Base-by-base conservation (phyloP, 2,888 invertebrate species). In the Linnaemya tessellans region DNA sequence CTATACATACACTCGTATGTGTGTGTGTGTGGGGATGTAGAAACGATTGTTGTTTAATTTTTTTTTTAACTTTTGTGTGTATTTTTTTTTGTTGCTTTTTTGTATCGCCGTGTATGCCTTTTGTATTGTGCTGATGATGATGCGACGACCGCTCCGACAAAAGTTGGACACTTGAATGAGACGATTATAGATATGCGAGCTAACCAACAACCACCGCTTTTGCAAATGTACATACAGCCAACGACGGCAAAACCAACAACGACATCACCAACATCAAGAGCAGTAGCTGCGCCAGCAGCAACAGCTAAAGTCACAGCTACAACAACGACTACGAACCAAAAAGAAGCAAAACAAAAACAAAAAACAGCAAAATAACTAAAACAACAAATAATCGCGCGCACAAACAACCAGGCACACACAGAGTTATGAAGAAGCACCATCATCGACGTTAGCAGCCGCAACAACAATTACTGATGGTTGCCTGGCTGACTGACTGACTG, bases 121-220 rank as follows among this genome's bases (percentile, higher is more conserved):
- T 88, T 78, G 43, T 73, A 67, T 49, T 80, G 43, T 74, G 15
- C 18, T 85, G 82, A 70, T 71, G 79, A 83, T 87, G 88, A 88
- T 90, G 87, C 88, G 91, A 90, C 80, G 79, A 80, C 91, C 91
- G 91, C 91, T 90, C 89, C 89, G 90, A 90, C 90, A 91, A 91
- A 91, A 89, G 91, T 91, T 91, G 91, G 90, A 90, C 90, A 90
- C 91, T 91, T 91, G 91, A 91, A 91, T 91, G 91, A 91, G 89
- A 88, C 89, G 91, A 91, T 90, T 90, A 88, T 88, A 89, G 89
- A 89, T 88, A 89, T 89, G 90, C 90, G 85, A 85, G 79, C 73
- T 87, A 85, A 64, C 84, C 83, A 83, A 70, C 84, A 82, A 86
- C 82, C 86, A 87, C 80, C 81, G 84, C 79, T 62, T 78, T 86